Evolutionary conservation across 2,797 vertebrate species (phyloP).

Genomic region (Leucoraja ocellata): DNA sequence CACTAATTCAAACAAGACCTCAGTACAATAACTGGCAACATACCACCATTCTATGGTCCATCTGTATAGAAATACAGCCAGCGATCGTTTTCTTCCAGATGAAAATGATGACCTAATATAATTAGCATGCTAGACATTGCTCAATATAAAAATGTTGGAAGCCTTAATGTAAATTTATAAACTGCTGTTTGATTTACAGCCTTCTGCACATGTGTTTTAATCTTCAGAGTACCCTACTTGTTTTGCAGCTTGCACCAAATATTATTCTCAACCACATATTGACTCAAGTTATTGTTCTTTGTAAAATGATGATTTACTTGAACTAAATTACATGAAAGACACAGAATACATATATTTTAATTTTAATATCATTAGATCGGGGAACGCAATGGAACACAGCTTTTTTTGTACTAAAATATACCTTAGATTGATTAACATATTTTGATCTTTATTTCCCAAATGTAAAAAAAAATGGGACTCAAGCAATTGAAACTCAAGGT

Average conservation of each 20-base stretch:
- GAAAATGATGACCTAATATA: conserved; percentile 36
- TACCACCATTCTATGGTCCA: conserved; percentile 29
- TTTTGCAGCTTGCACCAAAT: conserved; percentile 35
- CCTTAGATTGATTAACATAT: not conserved
- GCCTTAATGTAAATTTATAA: conserved; percentile 36
- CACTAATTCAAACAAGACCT: conserved; percentile 52
- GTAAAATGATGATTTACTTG: conserved; percentile 19
- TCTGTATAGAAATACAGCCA: conserved; percentile 23
- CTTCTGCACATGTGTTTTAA: conserved; percentile 36
- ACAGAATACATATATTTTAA: not conserved
- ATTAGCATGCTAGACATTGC: conserved; percentile 37
- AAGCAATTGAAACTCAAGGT: not conserved
- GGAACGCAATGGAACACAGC: not conserved
- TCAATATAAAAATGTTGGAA: conserved; percentile 38
- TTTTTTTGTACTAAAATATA: not conserved
- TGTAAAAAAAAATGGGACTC: not conserved
- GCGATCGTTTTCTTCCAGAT: conserved; percentile 31
- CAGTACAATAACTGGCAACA: conserved; percentile 35
- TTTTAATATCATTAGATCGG: not conserved
- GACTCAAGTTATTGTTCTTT: conserved; percentile 14
- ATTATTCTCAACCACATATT: conserved; percentile 1
- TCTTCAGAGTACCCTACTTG: conserved; percentile 29
- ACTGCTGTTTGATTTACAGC: conserved; percentile 36
- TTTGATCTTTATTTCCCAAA: not conserved
- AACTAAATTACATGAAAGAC: not conserved